These are phyloP conservation scores for Calameuta pallipes DNA, from an alignment of 2,888 invertebrate species.

Conservation along the genomic window DNA sequence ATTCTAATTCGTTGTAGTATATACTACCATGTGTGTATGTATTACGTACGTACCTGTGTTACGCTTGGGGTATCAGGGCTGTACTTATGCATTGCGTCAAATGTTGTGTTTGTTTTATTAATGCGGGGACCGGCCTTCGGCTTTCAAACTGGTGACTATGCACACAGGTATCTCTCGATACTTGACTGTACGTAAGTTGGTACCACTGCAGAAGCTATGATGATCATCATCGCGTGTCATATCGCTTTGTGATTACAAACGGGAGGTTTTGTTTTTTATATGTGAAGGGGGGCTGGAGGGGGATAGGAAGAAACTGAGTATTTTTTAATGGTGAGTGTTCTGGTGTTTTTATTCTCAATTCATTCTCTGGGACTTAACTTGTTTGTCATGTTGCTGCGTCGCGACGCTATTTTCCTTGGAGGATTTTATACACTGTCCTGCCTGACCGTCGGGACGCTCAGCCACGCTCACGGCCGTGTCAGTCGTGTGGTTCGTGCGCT, in stretches of 20 bases:
- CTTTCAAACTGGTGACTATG: constrained; percentile 14
- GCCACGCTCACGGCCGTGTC: constrained; percentile 5
- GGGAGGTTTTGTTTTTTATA: neutral
- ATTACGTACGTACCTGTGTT: constrained; percentile 1
- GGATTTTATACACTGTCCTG: constrained; percentile 4
- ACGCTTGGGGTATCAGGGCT: neutral
- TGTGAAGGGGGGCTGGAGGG: neutral
- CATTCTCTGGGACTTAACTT: neutral
- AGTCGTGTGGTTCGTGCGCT: constrained; percentile 2
- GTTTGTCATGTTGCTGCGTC: neutral
- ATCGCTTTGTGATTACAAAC: neutral
- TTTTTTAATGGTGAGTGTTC: neutral
- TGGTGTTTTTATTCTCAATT: neutral
- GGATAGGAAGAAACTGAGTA: neutral
- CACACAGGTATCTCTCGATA: neutral
- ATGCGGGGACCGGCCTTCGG: constrained; percentile 59
- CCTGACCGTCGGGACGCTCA: constrained; percentile 4
- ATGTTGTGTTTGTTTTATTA: constrained; percentile 66
- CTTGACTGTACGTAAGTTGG: neutral
- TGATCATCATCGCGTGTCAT: neutral
- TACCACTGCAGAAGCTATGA: neutral
- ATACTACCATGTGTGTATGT: constrained; percentile 6
- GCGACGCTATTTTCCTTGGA: constrained; percentile 19
- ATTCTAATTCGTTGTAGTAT: neutral
- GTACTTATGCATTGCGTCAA: constrained; percentile 56